Evolutionary conservation across 2,888 invertebrate species (phyloP).

Genomic region (Acrobasis suavella): DNA sequence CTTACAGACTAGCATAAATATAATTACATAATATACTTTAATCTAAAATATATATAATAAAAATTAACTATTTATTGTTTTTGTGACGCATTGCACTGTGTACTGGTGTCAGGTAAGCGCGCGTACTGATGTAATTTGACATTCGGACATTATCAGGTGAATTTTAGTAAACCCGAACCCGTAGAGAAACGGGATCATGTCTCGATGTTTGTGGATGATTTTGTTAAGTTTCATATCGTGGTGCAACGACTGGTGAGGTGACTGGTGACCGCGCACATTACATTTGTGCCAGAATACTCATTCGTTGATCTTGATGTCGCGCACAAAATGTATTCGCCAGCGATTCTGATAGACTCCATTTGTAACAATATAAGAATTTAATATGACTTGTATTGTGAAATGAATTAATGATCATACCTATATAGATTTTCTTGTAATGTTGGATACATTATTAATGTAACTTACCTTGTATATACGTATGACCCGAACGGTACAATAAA

Average conservation of each 20-base stretch:
- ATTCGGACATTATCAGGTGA: too few relatives aligned
- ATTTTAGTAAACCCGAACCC: too few relatives aligned
- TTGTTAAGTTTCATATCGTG: slow-evolving; percentile 31
- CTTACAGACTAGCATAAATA: too few relatives aligned
- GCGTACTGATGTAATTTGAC: too few relatives aligned
- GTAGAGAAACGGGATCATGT: too few relatives aligned
- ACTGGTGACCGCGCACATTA: slow-evolving; percentile 34
- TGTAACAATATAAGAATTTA: slow-evolving; percentile 55
- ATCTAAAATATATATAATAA: too few relatives aligned
- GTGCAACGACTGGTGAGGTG: slow-evolving; percentile 34
- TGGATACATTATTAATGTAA: slow-evolving; percentile 70
- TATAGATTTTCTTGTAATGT: slow-evolving; percentile 68
- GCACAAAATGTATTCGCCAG: slow-evolving; percentile 64
- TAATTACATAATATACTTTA: too few relatives aligned
- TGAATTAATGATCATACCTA: slow-evolving; percentile 58
- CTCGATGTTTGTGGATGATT: slow-evolving; percentile 9
- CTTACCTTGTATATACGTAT: slow-evolving; percentile 80
- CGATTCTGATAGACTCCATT: slow-evolving; percentile 71
- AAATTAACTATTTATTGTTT: too few relatives aligned
- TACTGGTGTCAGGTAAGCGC: too few relatives aligned
- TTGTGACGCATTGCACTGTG: too few relatives aligned
- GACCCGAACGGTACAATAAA: slow-evolving; percentile 66
- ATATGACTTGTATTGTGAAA: slow-evolving; percentile 50
- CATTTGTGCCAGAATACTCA: slow-evolving; percentile 39
- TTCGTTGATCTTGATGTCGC: slow-evolving; percentile 33